These are phyloP conservation scores for Shinisaurus crocodilurus DNA, from an alignment of 2,113 vertebrate genomes.

Conservation along the genomic window DNA sequence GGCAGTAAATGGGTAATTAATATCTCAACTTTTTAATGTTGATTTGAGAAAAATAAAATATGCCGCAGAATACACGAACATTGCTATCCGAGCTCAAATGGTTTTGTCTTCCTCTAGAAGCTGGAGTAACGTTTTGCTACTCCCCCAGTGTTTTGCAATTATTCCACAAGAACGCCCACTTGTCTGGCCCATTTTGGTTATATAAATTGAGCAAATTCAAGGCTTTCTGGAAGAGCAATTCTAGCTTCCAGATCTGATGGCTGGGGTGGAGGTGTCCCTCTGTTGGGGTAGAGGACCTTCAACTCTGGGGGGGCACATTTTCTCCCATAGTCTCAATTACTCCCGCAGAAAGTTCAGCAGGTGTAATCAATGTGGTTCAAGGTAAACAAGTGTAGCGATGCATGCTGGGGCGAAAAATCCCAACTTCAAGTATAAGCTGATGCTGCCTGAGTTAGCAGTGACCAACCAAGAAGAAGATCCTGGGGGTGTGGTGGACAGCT, in stretches of 20 bases:
- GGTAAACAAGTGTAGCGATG: no score
- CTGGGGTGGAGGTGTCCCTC: not conserved
- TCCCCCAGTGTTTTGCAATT: not conserved
- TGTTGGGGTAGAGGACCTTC: no score
- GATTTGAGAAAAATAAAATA: conserved; percentile 85
- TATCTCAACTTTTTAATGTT: conserved; percentile 92
- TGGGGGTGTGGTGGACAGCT: no score
- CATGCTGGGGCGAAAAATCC: no score
- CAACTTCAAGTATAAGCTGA: no score
- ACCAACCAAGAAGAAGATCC: no score
- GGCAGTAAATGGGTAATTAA: conserved; percentile 97
- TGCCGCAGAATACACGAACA: conserved; percentile 74
- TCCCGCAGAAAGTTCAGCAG: no score
- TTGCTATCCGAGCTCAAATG: conserved; percentile 49
- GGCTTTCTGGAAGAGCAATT: conserved; percentile 19
- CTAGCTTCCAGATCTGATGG: not conserved
- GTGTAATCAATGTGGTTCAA: no score
- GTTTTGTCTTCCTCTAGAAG: not conserved
- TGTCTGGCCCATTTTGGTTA: not conserved
- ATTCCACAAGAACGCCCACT: not conserved
- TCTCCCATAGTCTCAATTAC: no score
- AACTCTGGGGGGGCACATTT: no score
- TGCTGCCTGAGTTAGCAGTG: no score
- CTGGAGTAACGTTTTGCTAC: not conserved
- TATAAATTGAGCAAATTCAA: not conserved